A percentile compares a stretch with the other conserved stretches of the same genome.
Conservation (phyloP, 2,797 vertebrate species). For the Scarus forsteni region DNA sequence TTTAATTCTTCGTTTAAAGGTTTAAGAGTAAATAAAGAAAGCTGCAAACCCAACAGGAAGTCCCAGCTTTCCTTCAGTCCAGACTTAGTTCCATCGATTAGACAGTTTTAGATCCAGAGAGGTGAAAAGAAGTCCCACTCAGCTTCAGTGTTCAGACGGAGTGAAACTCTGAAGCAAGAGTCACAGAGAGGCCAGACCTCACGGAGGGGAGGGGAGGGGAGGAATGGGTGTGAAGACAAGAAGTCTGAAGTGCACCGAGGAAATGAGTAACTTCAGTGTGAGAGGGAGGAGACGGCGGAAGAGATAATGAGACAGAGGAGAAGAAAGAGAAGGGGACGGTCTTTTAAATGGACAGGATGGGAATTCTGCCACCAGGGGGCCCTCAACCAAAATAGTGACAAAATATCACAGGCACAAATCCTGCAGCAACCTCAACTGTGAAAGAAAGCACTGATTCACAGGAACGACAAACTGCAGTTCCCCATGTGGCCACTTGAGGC, state of each 20-base stretch:
- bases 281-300: slow-evolving; percentile 16
- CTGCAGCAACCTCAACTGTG: too few relatives aligned
- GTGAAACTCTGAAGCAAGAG: slow-evolving; percentile 27
- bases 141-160: slow-evolving; percentile 1
- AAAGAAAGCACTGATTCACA: too few relatives aligned
- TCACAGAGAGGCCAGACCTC: slow-evolving; percentile 20
- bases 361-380: too few relatives aligned
- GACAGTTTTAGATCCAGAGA: slow-evolving; percentile 5
- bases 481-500: too few relatives aligned
- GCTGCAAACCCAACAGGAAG: not conserved
- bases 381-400: too few relatives aligned
- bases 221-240: slow-evolving; percentile 24
- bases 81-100: not conserved
- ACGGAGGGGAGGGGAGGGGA: slow-evolving; percentile 40
- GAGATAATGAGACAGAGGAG: not conserved
- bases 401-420: too few relatives aligned
- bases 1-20: not conserved
- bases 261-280: slow-evolving; percentile 53
- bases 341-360: too few relatives aligned
- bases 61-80: slow-evolving; percentile 7
- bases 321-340: not conserved
- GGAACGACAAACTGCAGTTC: too few relatives aligned
- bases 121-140: not conserved
- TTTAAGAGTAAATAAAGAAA: not conserved
- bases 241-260: slow-evolving; percentile 40